Evolutionary conservation across 2,888 invertebrate species (phyloP), one percentile per base, ranked within the genome.

Genomic region (Mesorhabditis sp.): DNA sequence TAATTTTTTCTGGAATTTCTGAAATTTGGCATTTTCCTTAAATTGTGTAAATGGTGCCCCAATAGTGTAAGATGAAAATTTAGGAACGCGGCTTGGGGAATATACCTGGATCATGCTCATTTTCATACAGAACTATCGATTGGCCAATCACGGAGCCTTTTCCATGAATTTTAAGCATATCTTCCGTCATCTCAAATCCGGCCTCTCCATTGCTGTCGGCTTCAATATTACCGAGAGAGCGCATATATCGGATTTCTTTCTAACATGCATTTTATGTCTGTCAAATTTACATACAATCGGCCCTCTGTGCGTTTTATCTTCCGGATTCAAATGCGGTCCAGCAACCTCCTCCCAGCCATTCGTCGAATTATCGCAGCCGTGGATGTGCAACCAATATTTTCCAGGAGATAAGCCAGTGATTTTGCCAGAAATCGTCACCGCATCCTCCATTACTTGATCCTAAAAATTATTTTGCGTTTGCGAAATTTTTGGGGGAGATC

Each of bases 291-390:
- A 7, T 43, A 83, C 82, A 66, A 70, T 66, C 5, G 85, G 86
- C 58, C 81, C 86, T 1, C 84, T 87, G 74, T 87, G 87, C 0
- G 80, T 82, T 71, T 82, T 80, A 7, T 76, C 77, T 74, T 79
- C 79, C 4, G 87, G 87, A 74, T 87, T 87, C 81, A 82, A 87
- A 75, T 87, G 87, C 6, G 83, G 81, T 0, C 86, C 86, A 67
- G 86, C 85, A 82, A 79, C 45, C n/a, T n/a, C n/a, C n/a, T 72
- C 74, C 75, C 87, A 87, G 43, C 85, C 85, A 67, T 84, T 80
- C 5, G 82, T 85, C 44, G 74, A 72, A 70, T 85, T 86, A 13
- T 83, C 82, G 67, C 74, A 85, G 68, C 83, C 79, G 72, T 85
- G 86, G 4, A 85, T 82, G 71, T 85, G 85, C 75, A 85, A 86